Percentiles rank a stretch among this genome's conserved stretches.
These are phyloP conservation scores for Lypha dubia DNA, from an alignment of 2,888 invertebrate genomes.

Conservation along the genomic window DNA sequence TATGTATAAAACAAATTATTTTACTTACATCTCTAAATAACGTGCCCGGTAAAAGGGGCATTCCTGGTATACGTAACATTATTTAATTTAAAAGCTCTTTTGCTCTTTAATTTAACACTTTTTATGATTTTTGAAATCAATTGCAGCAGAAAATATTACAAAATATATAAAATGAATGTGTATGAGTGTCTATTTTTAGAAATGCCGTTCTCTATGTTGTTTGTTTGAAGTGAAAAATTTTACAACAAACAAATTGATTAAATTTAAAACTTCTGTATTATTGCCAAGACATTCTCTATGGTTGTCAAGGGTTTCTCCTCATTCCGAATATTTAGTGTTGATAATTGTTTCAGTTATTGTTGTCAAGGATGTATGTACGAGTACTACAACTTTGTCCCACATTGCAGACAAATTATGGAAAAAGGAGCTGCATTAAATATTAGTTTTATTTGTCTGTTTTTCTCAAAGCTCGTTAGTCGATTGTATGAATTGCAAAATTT, in stretches of 20 bases:
- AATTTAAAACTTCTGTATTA: conserved; percentile 53
- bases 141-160: not conserved
- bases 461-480: too few relatives aligned
- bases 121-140: conserved; percentile 1
- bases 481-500: too few relatives aligned
- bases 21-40: conserved; percentile 87
- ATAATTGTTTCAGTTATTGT: too few relatives aligned
- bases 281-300: conserved; percentile 55
- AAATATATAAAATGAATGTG: conserved; percentile 12
- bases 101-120: not conserved
- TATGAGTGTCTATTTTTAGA: not conserved
- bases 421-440: too few relatives aligned
- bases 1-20: not conserved
- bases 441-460: too few relatives aligned
- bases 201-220: not conserved
- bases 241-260: conserved; percentile 50
- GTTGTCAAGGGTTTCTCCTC: conserved; percentile 48
- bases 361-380: not conserved
- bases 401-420: too few relatives aligned
- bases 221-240: conserved; percentile 13
- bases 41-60: conserved; percentile 90
- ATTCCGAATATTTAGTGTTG: not conserved
- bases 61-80: conserved; percentile 86
- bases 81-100: conserved; percentile 21
- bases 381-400: too few relatives aligned